Conservation (phyloP, 2,888 invertebrate species). For the Ophonus ardosiacus region DNA sequence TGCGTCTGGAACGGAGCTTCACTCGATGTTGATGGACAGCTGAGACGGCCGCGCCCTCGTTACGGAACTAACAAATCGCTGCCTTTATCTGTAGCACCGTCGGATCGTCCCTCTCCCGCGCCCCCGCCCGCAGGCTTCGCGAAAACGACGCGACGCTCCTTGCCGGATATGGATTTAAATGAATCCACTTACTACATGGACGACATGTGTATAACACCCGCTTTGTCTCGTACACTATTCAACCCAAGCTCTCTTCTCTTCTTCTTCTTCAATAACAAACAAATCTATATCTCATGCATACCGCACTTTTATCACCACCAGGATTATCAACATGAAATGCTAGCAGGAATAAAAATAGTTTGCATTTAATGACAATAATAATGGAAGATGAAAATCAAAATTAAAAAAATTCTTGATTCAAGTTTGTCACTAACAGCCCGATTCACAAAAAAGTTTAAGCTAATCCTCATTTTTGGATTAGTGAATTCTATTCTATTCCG, state of each 20-base stretch:
- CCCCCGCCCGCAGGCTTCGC: neutral
- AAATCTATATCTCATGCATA: conserved; percentile 31
- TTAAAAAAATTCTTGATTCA: no score
- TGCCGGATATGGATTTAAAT: conserved; percentile 61
- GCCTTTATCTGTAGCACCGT: conserved; percentile 70
- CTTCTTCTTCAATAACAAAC: conserved; percentile 16
- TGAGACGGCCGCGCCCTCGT: conserved; percentile 76
- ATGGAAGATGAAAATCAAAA: neutral
- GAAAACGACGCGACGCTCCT: neutral
- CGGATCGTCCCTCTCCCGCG: conserved; percentile 1
- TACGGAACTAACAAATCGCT: conserved; percentile 73
- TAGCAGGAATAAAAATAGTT: neutral
- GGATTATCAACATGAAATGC: neutral
- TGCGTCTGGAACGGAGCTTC: conserved; percentile 73
- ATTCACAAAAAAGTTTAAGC: no score
- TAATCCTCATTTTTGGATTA: no score
- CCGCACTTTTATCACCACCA: neutral
- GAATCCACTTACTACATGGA: conserved; percentile 53
- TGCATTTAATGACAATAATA: neutral
- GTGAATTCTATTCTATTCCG: no score
- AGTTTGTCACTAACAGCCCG: no score
- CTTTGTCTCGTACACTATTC: conserved; percentile 32
- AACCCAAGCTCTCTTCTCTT: neutral
- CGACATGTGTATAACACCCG: conserved; percentile 46
- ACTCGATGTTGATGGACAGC: conserved; percentile 77